A percentile compares a stretch with the other conserved stretches of the same genome.
These are phyloP conservation scores for Coptotermes formosanus DNA, from an alignment of 1,140 invertebrate genomes.

Conservation along the genomic window DNA sequence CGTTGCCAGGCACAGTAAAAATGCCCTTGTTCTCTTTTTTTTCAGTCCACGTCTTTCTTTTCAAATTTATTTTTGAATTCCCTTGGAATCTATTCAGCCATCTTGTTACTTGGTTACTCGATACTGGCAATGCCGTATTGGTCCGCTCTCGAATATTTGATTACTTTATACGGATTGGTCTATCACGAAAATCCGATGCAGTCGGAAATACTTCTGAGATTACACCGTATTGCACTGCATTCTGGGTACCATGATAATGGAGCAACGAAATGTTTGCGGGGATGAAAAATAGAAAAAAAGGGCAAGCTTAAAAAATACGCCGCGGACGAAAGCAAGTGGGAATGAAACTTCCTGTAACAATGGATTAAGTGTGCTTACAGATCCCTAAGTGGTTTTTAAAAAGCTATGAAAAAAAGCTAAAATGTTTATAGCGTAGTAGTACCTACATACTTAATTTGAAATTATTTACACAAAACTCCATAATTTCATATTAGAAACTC, in stretches of 20 bases:
- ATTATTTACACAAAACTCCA: too few relatives aligned
- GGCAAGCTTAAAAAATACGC: not conserved
- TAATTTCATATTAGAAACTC: too few relatives aligned
- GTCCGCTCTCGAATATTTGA: not conserved
- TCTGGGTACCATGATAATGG: not conserved
- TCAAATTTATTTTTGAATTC: not conserved
- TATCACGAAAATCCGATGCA: not conserved
- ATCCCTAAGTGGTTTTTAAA: not conserved
- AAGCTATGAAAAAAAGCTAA: too few relatives aligned
- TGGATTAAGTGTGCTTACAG: not conserved
- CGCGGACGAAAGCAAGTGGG: not conserved
- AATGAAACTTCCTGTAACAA: not conserved
- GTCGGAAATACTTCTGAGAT: not conserved
- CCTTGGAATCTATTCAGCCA: not conserved
- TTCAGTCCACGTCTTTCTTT: not conserved
- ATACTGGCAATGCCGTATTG: not conserved
- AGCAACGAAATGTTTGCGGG: not conserved
- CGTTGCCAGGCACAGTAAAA: not conserved
- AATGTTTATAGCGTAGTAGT: too few relatives aligned
- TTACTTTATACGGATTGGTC: not conserved
- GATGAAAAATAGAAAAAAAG: not conserved
- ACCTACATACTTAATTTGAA: too few relatives aligned
- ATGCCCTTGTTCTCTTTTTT: not conserved
- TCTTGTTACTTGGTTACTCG: not conserved
- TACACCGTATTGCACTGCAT: not conserved